A percentile compares a stretch with the other conserved stretches of the same genome.
phyloP scores from a whole-genome alignment of 1,140 invertebrate genomes.

The Anadara kagoshimensis region DNA sequence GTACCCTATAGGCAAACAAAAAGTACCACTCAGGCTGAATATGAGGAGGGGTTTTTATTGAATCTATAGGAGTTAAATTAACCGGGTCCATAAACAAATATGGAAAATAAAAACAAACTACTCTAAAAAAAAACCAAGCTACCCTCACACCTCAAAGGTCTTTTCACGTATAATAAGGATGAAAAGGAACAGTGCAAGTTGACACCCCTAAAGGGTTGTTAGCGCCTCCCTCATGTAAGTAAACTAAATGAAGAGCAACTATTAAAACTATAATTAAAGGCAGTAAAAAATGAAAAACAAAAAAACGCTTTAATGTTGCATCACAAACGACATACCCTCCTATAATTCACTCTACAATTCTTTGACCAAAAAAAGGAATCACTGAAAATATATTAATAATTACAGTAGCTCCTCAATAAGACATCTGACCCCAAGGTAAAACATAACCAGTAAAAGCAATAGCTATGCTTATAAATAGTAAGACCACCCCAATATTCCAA shows the following conservation, averaged over 20 bases:
- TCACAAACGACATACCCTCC: conserved; percentile 83
- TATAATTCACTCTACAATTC: conserved; percentile 80
- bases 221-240: conserved; percentile 69
- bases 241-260: conserved; percentile 77
- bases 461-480: conserved; percentile 79
- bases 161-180: conserved; percentile 72
- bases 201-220: conserved; percentile 79
- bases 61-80: conserved; percentile 82
- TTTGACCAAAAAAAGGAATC: conserved; percentile 77
- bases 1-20: conserved; percentile 84
- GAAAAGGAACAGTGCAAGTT: conserved; percentile 78
- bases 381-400: conserved; percentile 83
- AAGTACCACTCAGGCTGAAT: conserved; percentile 87
- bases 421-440: conserved; percentile 83
- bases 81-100: conserved; percentile 80
- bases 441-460: conserved; percentile 83
- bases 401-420: conserved; percentile 83
- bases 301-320: conserved; percentile 82
- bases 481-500: conserved; percentile 77
- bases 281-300: conserved; percentile 82
- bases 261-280: conserved; percentile 80
- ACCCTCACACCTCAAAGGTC: conserved; percentile 42
- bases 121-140: conserved; percentile 74
- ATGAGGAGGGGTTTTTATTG: conserved; percentile 81
- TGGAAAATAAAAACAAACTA: conserved; percentile 73